Base-by-base conservation (phyloP, 2,888 invertebrate species). In the Trissonchulus sp. region DNA sequence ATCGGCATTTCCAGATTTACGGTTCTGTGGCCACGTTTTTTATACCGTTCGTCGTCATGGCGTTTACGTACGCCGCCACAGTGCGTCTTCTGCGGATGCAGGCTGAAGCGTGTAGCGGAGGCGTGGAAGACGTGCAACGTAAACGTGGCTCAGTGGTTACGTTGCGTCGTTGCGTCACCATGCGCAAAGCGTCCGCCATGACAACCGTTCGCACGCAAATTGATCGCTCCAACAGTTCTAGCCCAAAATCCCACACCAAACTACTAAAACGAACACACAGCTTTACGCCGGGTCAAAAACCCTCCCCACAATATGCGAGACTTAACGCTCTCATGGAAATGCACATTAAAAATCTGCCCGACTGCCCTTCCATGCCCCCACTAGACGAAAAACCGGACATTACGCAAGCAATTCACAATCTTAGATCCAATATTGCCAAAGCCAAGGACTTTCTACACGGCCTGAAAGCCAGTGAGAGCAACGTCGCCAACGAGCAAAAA, bases 1-100 rank as follows among this genome's bases (percentile, higher is more conserved):
- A 83, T 78, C 78, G 63, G 60, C 76, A 71, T 28, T 80, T 79
- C 74, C 71, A 73, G 75, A 71, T 78, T 18, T 82, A 82, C 81
- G 97, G 96, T 60, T 95, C 95, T 75, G 91, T 95, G 81, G 91
- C 94, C 81, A 94, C 94, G 80, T 97, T 97, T 87, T 95, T 96
- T 88, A 94, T 97, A 78, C 97, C 97, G 0, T 88, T 97, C 79
- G 89, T 91, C 65, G 94, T 98, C 79, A 97, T 97, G 96, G 88
- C 95, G 83, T 88, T 94, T 77, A 94, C 95, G n/a, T 97, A 96
- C 84, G 91, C 93, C 2, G 88, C 30, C 23, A 62, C 38, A 2
- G 62, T 72, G 15, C n/a, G 33, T 30, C 37, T 69, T n/a, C 62
- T 75, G n/a, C 34, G 28, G 34, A 72, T 48, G 31, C 72, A 75